A percentile compares a stretch with the other conserved stretches of the same genome.
Evolutionary conservation across 2,888 invertebrate genomes (phyloP).

Genomic region (Nycteola revayana): DNA sequence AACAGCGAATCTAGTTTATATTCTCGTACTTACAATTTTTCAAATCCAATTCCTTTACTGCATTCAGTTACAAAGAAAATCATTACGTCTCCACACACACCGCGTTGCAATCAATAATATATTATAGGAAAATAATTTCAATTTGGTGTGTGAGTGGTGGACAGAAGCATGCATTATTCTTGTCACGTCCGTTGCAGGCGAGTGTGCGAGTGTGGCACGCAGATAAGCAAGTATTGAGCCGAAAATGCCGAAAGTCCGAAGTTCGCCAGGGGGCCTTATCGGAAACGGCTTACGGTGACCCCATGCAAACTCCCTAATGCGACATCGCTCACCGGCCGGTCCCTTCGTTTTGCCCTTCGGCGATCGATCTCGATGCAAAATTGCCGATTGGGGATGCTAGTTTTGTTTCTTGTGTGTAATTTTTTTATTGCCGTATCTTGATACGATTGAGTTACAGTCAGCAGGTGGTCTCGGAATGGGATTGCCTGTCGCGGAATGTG

Average conservation of each 20-base stretch:
- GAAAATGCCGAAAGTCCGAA: conserved; percentile 55
- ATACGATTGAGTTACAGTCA: conserved; percentile 31
- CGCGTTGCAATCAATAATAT: conserved; percentile 50
- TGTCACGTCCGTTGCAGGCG: conserved; percentile 68
- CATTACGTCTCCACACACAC: too few relatives aligned
- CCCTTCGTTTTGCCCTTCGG: conserved; percentile 44
- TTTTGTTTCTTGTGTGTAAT: conserved; percentile 66
- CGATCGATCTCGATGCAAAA: conserved; percentile 80
- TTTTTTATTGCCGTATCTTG: conserved; percentile 60
- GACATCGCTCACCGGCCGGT: conserved; percentile 63
- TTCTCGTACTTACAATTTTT: too few relatives aligned
- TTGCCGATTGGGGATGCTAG: conserved; percentile 60
- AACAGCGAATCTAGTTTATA: too few relatives aligned
- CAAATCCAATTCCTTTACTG: too few relatives aligned
- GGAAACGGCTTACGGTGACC: conserved; percentile 81
- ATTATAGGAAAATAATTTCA: conserved; percentile 72
- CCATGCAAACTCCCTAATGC: conserved; percentile 78
- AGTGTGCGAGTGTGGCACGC: conserved; percentile 71
- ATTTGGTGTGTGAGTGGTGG: conserved; percentile 58
- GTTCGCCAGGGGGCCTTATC: conserved; percentile 71
- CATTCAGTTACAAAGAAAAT: too few relatives aligned
- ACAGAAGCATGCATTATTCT: conserved; percentile 67
- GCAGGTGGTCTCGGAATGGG: conserved; percentile 26
- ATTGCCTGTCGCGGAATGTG: neutral
- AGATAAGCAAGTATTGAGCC: conserved; percentile 68